phyloP scores from a whole-genome alignment of 1,140 invertebrate genomes.

The Cotesia chilonis region DNA sequence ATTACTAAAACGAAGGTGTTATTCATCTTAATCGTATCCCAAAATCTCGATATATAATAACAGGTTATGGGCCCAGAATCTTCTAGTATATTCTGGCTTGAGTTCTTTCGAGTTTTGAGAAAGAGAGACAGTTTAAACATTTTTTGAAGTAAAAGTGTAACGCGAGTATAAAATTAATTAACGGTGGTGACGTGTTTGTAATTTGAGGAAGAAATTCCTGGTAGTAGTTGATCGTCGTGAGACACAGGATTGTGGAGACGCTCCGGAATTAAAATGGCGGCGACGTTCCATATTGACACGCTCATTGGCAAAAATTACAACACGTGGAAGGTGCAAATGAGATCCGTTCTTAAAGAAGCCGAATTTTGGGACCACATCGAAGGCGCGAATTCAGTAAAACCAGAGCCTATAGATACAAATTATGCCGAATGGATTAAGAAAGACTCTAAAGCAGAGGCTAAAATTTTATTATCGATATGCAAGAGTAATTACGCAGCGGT shows the following conservation, averaged over 20 bases:
- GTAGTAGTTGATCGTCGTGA: no score
- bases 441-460: background rate
- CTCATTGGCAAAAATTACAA: conserved; percentile 11
- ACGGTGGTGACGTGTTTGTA: no score
- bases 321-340: conserved; percentile 14
- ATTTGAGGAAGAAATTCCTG: no score
- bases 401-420: background rate
- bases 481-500: background rate
- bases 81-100: conserved; percentile 1
- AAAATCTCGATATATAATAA: background rate
- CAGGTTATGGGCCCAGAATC: conserved; percentile 23
- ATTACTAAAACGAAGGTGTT: no score
- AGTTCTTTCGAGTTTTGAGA: background rate
- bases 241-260: no score
- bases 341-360: background rate
- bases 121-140: no score
- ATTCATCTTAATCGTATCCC: no score
- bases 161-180: no score
- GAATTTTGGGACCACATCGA: conserved; percentile 3
- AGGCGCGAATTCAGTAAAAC: conserved; percentile 8
- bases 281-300: conserved; percentile 2
- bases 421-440: background rate
- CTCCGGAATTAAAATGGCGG: background rate
- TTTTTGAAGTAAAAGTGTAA: background rate
- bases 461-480: background rate